These are phyloP conservation scores for Ramphastos sulfuratus DNA, from an alignment of 2,113 vertebrate species.

Conservation along the genomic window DNA sequence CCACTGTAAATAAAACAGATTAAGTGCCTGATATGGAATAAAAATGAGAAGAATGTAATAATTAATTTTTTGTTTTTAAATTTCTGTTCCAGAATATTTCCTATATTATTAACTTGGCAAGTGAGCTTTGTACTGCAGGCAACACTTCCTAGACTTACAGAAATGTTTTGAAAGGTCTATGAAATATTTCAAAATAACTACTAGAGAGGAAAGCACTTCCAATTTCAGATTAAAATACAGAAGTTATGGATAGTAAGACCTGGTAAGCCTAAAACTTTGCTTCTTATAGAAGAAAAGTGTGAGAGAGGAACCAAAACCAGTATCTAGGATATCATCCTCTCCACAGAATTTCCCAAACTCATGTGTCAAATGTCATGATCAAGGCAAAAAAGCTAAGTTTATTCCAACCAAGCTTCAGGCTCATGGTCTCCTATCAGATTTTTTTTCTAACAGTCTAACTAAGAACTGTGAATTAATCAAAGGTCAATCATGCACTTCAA, in stretches of 20 bases:
- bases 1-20: neutral
- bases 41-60: neutral
- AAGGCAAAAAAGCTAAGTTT: slow-evolving; percentile 36
- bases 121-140: neutral
- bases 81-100: neutral
- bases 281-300: neutral
- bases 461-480: slow-evolving; percentile 57
- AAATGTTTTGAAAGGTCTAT: neutral
- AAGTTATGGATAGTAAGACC: neutral
- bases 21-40: neutral
- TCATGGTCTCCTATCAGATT: neutral
- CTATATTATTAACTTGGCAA: neutral
- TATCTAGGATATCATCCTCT: neutral
- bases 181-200: neutral
- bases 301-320: neutral
- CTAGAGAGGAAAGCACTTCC: neutral
- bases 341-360: neutral
- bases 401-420: neutral
- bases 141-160: neutral
- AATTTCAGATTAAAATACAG: neutral
- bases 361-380: neutral
- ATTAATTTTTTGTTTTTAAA: neutral
- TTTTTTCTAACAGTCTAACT: slow-evolving; percentile 14
- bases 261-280: neutral
- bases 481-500: slow-evolving; percentile 49